Conservation (phyloP, 2,797 vertebrate species). For the Sebastolobus alascanus region DNA sequence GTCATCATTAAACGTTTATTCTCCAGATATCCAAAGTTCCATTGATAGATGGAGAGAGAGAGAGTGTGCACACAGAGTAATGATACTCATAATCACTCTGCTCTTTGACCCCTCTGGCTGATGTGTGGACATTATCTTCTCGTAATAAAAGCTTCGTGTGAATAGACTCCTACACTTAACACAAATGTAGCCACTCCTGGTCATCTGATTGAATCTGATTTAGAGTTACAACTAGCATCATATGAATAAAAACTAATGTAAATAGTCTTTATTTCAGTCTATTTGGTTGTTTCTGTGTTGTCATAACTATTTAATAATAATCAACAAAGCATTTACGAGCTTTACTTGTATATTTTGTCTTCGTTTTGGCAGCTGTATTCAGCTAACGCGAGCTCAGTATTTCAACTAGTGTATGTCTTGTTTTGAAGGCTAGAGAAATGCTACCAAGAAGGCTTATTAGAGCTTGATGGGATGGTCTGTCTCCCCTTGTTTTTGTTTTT, state of each 20-base stretch:
- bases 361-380: slow-evolving; percentile 13
- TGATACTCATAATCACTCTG: slow-evolving; percentile 9
- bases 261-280: not conserved
- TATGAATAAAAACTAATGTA: not conserved
- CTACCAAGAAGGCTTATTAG: slow-evolving; percentile 66
- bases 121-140: not conserved
- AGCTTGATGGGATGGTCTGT: slow-evolving; percentile 56
- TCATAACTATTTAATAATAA: not conserved
- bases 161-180: not conserved
- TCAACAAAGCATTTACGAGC: not conserved
- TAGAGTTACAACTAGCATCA: not conserved
- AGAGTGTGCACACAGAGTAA: not conserved
- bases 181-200: not conserved
- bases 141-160: not conserved
- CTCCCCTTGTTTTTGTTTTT: slow-evolving; percentile 34
- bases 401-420: slow-evolving; percentile 57
- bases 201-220: not conserved
- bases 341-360: slow-evolving; percentile 21
- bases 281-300: not conserved
- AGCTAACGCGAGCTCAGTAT: slow-evolving; percentile 21
- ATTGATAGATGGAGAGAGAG: not conserved
- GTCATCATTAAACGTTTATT: not conserved
- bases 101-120: slow-evolving; percentile 11
- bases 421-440: slow-evolving; percentile 61
- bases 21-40: not conserved